These are phyloP conservation scores for Phoronis australis DNA, from an alignment of 2,888 invertebrate genomes.

Conservation along the genomic window DNA sequence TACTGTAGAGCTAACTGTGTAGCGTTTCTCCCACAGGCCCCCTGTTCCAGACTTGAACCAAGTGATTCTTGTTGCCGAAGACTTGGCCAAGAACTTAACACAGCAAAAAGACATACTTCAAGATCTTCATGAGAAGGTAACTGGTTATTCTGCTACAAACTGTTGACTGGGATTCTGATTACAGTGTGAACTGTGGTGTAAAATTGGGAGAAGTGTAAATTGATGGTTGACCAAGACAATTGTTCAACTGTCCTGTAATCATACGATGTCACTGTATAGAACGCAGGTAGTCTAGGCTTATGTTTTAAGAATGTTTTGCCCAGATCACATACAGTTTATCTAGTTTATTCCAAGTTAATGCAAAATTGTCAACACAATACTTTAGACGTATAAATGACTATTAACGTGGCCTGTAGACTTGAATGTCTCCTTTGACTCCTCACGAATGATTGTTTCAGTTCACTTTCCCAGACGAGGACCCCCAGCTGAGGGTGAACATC, in stretches of 20 bases:
- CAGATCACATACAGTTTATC: not conserved
- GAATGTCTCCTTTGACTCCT: not conserved
- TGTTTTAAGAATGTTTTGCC: not conserved
- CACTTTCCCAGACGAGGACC: conserved; percentile 21
- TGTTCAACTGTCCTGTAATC: too few species aligned
- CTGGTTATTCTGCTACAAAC: too few species aligned
- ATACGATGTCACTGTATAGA: too few species aligned
- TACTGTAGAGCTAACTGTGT: not conserved
- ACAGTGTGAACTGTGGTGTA: too few species aligned
- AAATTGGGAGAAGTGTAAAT: too few species aligned
- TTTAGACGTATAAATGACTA: not conserved
- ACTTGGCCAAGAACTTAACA: conserved; percentile 24
- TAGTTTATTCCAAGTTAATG: not conserved
- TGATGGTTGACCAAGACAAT: too few species aligned
- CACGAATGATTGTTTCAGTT: conserved; percentile 22
- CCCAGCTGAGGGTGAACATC: conserved; percentile 19
- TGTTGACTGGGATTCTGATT: too few species aligned
- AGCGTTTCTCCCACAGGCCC: not conserved
- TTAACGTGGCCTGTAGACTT: not conserved
- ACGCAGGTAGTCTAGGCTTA: too few species aligned
- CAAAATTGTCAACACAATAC: too few species aligned
- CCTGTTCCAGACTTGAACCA: not conserved
- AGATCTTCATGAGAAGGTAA: conserved; percentile 27
- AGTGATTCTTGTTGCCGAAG: not conserved
- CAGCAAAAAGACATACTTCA: conserved; percentile 27